Base-by-base conservation (phyloP, 2,888 invertebrate species). In the Polyommatus iphigenia region DNA sequence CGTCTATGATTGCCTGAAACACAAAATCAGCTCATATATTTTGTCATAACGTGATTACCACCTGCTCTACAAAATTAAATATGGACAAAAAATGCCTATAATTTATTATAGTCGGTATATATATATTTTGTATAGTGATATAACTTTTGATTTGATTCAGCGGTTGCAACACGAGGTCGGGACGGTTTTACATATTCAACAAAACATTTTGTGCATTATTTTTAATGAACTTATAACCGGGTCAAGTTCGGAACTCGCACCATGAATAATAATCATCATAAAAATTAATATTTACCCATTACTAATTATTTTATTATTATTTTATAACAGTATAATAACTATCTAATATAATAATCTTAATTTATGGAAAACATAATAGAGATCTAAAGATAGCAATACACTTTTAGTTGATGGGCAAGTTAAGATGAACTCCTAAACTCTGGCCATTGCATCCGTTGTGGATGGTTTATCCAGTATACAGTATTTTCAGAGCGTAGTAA, bases 161-260 rank as follows among this genome's bases (percentile, higher is more conserved):
- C 80, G 29, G 15, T 67, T 67, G 29, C 67, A 32, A 67, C 67
- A 67, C 29, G 32, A 67, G 67, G 67, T 29, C 67, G 67, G 3
- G 10, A 2, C 8, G 3, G 67, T 67, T 67, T 67, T 67, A 67
- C 67, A 67, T 67, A 67, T 67, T 67, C 67, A 67, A 67, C 67
- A 67, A 67, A 67, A 67, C 62, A 67, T 67, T 59, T 67, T 67
- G 67, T 29, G 67, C 67, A 67, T 67, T 67, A 67, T 67, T 67
- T 67, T 67, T 67, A 67, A 67, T 20, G 29, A 62, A 67, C 32
- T 62, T 15, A 67, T 1, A 67, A 67, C 13, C 15, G 67, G 67
- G 67, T 67, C 67, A 67, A 67, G 67, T 67, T 67, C 67, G 29
- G 6, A 67, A 32, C 15, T 10, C 62, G 3, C 62, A 24, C 59